phyloP scores from a whole-genome alignment of 2,113 vertebrate genomes.

The Cardinalis cardinalis region DNA sequence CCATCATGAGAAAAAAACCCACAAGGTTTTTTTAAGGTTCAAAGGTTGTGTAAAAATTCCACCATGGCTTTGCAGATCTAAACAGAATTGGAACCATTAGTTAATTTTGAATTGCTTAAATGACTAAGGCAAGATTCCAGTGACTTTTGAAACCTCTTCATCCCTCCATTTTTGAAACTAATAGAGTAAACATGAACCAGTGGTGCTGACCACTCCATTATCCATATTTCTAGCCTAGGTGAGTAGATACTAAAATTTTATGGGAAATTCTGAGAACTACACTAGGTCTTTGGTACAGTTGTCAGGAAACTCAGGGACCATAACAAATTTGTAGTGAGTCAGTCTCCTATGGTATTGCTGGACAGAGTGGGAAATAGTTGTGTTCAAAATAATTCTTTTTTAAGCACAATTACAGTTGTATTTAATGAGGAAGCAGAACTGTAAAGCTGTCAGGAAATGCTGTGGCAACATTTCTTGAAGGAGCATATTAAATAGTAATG shows the following conservation, averaged over 20 bases:
- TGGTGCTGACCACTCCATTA: not conserved
- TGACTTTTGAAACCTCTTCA: not conserved
- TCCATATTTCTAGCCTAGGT: not conserved
- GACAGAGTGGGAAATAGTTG: not conserved
- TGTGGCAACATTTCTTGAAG: slow-evolving; percentile 30
- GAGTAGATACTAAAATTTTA: not conserved
- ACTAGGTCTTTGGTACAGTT: not conserved
- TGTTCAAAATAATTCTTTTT: not conserved
- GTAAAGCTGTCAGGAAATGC: slow-evolving; percentile 25
- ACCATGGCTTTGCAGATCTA: not conserved
- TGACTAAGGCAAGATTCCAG: not conserved
- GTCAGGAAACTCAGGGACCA: not conserved
- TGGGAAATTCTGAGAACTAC: not conserved
- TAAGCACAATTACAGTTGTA: not conserved
- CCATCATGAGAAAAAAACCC: not conserved
- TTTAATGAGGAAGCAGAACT: slow-evolving; percentile 15
- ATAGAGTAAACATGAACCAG: not conserved
- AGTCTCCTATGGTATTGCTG: not conserved
- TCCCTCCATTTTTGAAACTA: not conserved
- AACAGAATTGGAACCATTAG: not conserved
- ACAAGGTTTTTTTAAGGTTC: not conserved
- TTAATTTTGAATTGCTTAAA: not conserved
- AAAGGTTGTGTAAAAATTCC: not conserved
- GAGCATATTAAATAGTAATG: slow-evolving; percentile 54
- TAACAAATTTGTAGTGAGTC: not conserved